A percentile compares a stretch with the other conserved stretches of the same genome.
Evolutionary conservation across 2,797 vertebrate genomes (phyloP).

Genomic region (Fistularia tabacaria): DNA sequence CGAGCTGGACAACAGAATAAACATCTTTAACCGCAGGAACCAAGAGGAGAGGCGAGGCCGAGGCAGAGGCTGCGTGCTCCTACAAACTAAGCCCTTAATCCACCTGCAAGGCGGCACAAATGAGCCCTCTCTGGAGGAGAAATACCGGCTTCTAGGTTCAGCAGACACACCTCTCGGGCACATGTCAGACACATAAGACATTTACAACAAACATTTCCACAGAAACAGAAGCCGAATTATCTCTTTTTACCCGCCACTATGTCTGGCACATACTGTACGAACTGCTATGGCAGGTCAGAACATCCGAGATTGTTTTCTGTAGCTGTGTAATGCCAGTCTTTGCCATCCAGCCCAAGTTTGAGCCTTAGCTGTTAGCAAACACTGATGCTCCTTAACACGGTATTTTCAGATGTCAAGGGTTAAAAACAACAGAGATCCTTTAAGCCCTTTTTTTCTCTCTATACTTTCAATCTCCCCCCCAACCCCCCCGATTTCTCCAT

Average conservation of each 20-base stretch:
- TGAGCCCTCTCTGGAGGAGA: constrained; percentile 76
- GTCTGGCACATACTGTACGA: constrained; percentile 27
- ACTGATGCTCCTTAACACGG: constrained; percentile 31
- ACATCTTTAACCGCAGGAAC: constrained; percentile 84
- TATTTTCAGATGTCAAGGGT: constrained; percentile 24
- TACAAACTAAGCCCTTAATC: constrained; percentile 85
- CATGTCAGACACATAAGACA: constrained; percentile 79
- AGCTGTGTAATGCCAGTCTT: constrained; percentile 42
- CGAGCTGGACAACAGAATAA: constrained; percentile 79
- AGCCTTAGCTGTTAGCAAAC: constrained; percentile 48
- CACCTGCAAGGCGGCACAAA: constrained; percentile 75
- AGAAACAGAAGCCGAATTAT: constrained; percentile 29
- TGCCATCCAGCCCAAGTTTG: constrained; percentile 38
- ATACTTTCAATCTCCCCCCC: constrained; percentile 33
- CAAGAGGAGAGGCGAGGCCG: constrained; percentile 77
- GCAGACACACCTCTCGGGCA: constrained; percentile 76
- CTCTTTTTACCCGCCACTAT: constrained; percentile 36
- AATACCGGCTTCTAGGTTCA: constrained; percentile 79
- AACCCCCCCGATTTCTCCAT: constrained; percentile 10
- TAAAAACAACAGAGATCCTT: constrained; percentile 11
- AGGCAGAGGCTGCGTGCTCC: constrained; percentile 62
- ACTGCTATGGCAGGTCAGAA: constrained; percentile 10
- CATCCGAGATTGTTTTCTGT: constrained; percentile 23
- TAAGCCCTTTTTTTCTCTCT: constrained; percentile 30
- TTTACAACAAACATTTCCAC: constrained; percentile 29